Evolutionary conservation across 2,888 invertebrate species (phyloP).

Genomic region (Lacanobia oleracea): DNA sequence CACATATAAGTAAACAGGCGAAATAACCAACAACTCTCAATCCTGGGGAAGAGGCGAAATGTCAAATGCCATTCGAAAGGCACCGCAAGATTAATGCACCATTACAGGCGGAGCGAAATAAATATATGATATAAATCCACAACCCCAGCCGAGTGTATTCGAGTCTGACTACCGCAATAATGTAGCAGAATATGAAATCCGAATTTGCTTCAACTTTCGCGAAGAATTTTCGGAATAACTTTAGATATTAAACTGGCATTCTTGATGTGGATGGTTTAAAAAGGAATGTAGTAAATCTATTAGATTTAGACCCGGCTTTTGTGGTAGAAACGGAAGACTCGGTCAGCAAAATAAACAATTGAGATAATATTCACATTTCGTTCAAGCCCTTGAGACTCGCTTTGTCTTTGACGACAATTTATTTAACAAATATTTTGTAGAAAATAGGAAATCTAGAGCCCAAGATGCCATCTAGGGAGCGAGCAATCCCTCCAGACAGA

Average conservation of each 20-base stretch:
- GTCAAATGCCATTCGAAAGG: conserved; percentile 74
- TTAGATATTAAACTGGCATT: conserved; percentile 54
- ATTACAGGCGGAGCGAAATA: conserved; percentile 74
- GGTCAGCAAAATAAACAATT: conserved; percentile 5
- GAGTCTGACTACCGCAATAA: conserved; percentile 64
- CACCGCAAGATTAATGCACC: conserved; percentile 78
- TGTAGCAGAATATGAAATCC: conserved; percentile 65
- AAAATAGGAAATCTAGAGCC: conserved; percentile 43
- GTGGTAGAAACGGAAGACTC: not conserved
- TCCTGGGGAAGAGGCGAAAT: conserved; percentile 68
- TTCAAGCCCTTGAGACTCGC: conserved; percentile 12
- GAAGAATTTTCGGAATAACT: conserved; percentile 52
- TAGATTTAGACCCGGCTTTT: not conserved
- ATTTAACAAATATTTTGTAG: conserved; percentile 43
- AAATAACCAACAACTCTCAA: conserved; percentile 67
- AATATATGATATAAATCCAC: conserved; percentile 75
- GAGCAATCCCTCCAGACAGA: conserved; percentile 59
- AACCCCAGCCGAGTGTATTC: conserved; percentile 64
- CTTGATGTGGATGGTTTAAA: conserved; percentile 20
- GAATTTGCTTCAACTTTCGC: conserved; percentile 59
- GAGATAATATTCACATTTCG: not conserved
- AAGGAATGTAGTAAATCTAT: conserved; percentile 9
- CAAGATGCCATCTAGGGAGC: conserved; percentile 41
- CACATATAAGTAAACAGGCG: conserved; percentile 49
- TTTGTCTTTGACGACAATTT: conserved; percentile 46